These are phyloP conservation scores for Microtus pennsylvanicus DNA, from an alignment of 2,113 vertebrate genomes.

Conservation along the genomic window DNA sequence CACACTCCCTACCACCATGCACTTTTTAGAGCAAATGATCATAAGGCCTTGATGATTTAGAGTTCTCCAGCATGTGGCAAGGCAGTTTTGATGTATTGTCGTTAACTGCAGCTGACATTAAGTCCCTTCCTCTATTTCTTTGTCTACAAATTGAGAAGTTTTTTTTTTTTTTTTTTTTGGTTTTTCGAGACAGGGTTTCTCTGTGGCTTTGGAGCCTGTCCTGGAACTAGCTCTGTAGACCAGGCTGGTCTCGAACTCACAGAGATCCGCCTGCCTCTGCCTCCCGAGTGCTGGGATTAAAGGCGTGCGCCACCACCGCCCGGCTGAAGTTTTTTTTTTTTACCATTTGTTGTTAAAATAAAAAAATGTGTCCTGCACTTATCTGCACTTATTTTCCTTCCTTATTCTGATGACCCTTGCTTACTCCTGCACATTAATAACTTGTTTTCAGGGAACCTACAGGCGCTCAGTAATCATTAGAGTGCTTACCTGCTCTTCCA, in stretches of 20 bases:
- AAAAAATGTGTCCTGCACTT: slow-evolving; percentile 36
- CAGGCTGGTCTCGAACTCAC: too few species aligned
- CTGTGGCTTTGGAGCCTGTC: too few species aligned
- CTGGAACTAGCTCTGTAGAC: too few species aligned
- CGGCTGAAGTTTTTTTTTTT: too few species aligned
- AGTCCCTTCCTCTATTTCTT: slow-evolving; percentile 30
- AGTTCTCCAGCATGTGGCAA: background rate
- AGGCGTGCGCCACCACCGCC: too few species aligned
- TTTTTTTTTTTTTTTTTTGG: slow-evolving; percentile 59
- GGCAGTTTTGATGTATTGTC: slow-evolving; percentile 15
- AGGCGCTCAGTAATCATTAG: background rate
- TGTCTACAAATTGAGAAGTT: slow-evolving; percentile 42
- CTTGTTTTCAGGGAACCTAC: background rate
- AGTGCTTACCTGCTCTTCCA: background rate
- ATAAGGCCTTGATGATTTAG: background rate
- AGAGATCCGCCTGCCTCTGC: too few species aligned
- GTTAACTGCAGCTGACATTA: background rate
- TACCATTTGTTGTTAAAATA: slow-evolving; percentile 49
- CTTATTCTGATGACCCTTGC: background rate
- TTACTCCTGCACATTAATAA: slow-evolving; percentile 1
- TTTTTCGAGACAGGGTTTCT: too few species aligned
- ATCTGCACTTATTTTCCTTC: slow-evolving; percentile 38
- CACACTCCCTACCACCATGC: background rate
- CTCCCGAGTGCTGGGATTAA: too few species aligned
- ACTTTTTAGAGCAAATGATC: slow-evolving; percentile 18